Conservation (phyloP, 2,888 invertebrate genomes). For the Geophilus truncorum region DNA sequence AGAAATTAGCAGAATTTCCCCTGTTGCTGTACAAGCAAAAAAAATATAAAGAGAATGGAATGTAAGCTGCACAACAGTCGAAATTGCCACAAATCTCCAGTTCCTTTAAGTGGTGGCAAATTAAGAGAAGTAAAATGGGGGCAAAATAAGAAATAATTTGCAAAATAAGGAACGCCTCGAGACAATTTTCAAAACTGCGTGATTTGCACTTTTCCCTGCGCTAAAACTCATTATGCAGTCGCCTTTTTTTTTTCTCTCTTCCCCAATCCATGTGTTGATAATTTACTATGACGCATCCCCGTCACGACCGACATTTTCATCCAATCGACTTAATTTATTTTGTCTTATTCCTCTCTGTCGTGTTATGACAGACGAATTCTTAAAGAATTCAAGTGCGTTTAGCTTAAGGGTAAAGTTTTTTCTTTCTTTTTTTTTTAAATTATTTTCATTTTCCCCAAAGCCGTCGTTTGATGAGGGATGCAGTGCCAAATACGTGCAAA, state of each 20-base stretch:
- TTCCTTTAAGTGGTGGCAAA: not conserved
- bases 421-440: not conserved
- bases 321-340: not conserved
- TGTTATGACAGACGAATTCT: not conserved
- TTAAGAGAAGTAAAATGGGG: not conserved
- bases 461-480: conserved; percentile 10
- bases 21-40: not conserved
- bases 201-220: not conserved
- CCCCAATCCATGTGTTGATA: too few species aligned
- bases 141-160: not conserved
- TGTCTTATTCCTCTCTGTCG: not conserved
- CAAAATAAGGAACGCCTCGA: not conserved
- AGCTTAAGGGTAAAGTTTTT: not conserved
- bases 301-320: not conserved
- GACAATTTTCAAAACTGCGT: not conserved
- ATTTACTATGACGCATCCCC: not conserved
- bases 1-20: conserved; percentile 6
- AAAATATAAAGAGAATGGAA: not conserved
- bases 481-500: conserved; percentile 16
- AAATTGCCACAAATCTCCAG: not conserved
- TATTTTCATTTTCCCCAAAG: conserved; percentile 12
- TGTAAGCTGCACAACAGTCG: not conserved
- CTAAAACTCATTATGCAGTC: not conserved
- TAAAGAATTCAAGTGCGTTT: not conserved
- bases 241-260: not conserved